Conservation (phyloP, 2,797 vertebrate genomes). For the Rhinophrynus dorsalis region DNA sequence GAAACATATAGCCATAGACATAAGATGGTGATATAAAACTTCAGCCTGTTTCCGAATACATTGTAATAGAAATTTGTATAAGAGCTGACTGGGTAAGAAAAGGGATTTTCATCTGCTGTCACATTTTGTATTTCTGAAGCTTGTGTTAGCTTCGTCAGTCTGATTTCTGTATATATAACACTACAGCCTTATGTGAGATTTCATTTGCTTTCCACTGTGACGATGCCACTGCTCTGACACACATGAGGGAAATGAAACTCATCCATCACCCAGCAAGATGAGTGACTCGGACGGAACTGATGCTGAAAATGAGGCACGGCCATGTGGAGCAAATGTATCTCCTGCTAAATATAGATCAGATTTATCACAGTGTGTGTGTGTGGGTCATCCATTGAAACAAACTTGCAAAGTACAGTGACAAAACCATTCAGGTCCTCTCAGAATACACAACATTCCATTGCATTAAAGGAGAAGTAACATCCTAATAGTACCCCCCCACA, state of each 20-base stretch:
- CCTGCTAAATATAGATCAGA: slow-evolving; percentile 35
- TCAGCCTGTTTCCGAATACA: too few relatives aligned
- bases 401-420: neutral
- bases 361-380: slow-evolving; percentile 4
- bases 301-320: slow-evolving; percentile 28
- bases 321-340: slow-evolving; percentile 19
- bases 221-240: slow-evolving; percentile 15
- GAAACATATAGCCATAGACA: too few relatives aligned
- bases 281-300: slow-evolving; percentile 5
- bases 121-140: too few relatives aligned
- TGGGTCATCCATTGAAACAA: neutral
- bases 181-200: slow-evolving; percentile 10
- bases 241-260: slow-evolving; percentile 29
- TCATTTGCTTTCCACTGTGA: slow-evolving; percentile 7
- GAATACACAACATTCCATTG: too few relatives aligned
- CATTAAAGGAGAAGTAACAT: too few relatives aligned
- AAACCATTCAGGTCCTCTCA: too few relatives aligned
- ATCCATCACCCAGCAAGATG: slow-evolving; percentile 33
- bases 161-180: slow-evolving; percentile 1
- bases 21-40: too few relatives aligned
- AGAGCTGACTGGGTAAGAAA: too few relatives aligned
- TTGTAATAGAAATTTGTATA: too few relatives aligned
- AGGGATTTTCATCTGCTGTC: too few relatives aligned
- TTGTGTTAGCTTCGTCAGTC: slow-evolving; percentile 6
- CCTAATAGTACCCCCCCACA: too few relatives aligned